Percentiles rank a stretch among this genome's conserved stretches.
These are phyloP conservation scores for Pseudachorutes palmiensis DNA, from an alignment of 1,140 invertebrate species.

Conservation along the genomic window DNA sequence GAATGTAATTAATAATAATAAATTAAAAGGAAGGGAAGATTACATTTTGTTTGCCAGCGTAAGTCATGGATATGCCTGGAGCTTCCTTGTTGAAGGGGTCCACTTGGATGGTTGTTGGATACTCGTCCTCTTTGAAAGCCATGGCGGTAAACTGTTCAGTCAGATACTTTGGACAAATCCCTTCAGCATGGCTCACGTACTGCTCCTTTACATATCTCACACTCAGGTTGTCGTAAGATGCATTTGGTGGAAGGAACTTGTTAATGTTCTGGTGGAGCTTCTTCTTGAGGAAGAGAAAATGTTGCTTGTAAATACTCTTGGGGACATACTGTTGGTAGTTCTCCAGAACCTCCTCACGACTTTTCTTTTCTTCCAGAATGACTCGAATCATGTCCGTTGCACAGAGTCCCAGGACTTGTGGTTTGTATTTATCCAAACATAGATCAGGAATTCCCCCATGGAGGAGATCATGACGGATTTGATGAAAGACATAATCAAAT, in stretches of 20 bases:
- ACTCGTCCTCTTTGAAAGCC: conserved; percentile 53
- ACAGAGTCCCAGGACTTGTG: conserved; percentile 66
- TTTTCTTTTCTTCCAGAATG: conserved; percentile 60
- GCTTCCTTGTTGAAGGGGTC: conserved; percentile 59
- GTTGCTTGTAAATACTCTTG: conserved; percentile 61
- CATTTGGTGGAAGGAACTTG: conserved; percentile 3
- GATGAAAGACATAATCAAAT: conserved; percentile 76
- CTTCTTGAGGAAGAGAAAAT: conserved; percentile 60
- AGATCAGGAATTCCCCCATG: conserved; percentile 68
- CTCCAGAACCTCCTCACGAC: conserved; percentile 56
- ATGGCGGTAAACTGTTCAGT: conserved; percentile 63
- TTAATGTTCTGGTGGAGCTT: conserved; percentile 21
- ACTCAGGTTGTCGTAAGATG: conserved; percentile 52
- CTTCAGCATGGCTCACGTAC: conserved; percentile 67
- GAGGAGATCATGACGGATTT: conserved; percentile 69
- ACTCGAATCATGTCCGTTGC: conserved; percentile 72
- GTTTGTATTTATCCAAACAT: conserved; percentile 61
- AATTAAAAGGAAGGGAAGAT: conserved; percentile 32
- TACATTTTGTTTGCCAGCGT: conserved; percentile 54
- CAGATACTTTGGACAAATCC: conserved; percentile 69
- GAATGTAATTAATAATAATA: conserved; percentile 27
- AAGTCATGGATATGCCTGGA: conserved; percentile 56
- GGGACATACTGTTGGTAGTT: conserved; percentile 74
- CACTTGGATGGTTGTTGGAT: conserved; percentile 55
- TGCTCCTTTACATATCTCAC: conserved; percentile 62